These are phyloP conservation scores for Carassius gibelio DNA, from an alignment of 2,113 vertebrate species.

Conservation along the genomic window DNA sequence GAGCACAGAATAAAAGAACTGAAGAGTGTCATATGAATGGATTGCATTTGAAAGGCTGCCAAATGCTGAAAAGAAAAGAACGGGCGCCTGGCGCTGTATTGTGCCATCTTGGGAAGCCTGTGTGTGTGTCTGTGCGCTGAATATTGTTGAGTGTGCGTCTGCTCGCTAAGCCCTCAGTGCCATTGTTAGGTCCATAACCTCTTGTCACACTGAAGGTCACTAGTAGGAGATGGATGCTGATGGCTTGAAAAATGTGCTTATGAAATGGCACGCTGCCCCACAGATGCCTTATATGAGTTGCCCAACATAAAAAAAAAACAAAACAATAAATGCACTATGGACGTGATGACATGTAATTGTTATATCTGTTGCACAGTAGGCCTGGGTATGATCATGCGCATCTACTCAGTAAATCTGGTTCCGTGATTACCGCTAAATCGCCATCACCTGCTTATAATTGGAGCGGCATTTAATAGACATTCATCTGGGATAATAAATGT, in stretches of 20 bases:
- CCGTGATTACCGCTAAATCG: too few species aligned
- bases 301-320: neutral
- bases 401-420: too few species aligned
- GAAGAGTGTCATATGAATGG: constrained; percentile 51
- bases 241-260: constrained; percentile 2
- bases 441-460: too few species aligned
- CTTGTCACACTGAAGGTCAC: constrained; percentile 10
- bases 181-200: constrained; percentile 35
- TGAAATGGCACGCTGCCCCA: neutral
- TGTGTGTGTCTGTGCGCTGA: constrained; percentile 16
- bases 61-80: constrained; percentile 42
- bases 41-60: constrained; percentile 55
- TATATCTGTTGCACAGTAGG: too few species aligned
- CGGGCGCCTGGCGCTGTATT: constrained; percentile 18
- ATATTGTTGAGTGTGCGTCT: constrained; percentile 13
- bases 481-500: too few species aligned
- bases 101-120: constrained; percentile 33
- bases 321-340: too few species aligned
- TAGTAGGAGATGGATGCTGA: constrained; percentile 1
- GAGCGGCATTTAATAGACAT: too few species aligned
- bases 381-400: too few species aligned
- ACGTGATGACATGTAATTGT: too few species aligned
- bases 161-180: neutral
- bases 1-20: constrained; percentile 29
- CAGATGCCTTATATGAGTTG: neutral